Evolutionary conservation across 92 coral and sea anemone genomes (phyloP), one percentile per base, ranked within the genome.

Genomic region (Zoanthus sociatus): DNA sequence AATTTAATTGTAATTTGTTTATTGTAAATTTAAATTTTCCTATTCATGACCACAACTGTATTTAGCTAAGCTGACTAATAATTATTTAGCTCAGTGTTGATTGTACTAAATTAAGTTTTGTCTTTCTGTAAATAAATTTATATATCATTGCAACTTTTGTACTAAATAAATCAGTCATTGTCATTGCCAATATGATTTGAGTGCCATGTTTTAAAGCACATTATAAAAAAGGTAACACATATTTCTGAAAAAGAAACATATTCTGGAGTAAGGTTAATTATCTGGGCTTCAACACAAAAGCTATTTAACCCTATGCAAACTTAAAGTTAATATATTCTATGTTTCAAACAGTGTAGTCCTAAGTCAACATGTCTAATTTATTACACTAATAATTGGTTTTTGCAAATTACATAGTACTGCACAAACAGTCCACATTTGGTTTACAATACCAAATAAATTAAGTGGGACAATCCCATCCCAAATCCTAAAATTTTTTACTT

Each of bases 391-490:
- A 78, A 37, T 55, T 78, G 60, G 66, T 54, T 79, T 60, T 58
- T 73, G 84, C 44, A 84, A 73, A 81, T 90, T 86, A 81, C 90
- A 90, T 45, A 90, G 77, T 42, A 86, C 58, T 18, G 76, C 86
- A 87, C 93, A 87, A 37, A 90, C 87, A 55, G 93, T 71, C 93
- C 90, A 90, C 90, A 90, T 90, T 79, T 78, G 92, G 75, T 86
- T 90, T 78, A 90, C 83, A 85, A 64, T 75, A 67, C 92, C 92
- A 90, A 90, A 90, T 83, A 81, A 66, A 81, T 67, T 79, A 61
- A 87, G 76, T 56, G 93, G 93, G 70, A 87, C n/a, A 86, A 90
- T 56, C 53, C 90, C 73, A 75, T 87, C 91, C 93, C 93, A 90
- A 51, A 90, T 81, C 64, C 77, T 90, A 87, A 90, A 82, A 82